Evolutionary conservation across 2,888 invertebrate species (phyloP), one percentile per base, ranked within the genome.

Genomic region (Lottia scabra): DNA sequence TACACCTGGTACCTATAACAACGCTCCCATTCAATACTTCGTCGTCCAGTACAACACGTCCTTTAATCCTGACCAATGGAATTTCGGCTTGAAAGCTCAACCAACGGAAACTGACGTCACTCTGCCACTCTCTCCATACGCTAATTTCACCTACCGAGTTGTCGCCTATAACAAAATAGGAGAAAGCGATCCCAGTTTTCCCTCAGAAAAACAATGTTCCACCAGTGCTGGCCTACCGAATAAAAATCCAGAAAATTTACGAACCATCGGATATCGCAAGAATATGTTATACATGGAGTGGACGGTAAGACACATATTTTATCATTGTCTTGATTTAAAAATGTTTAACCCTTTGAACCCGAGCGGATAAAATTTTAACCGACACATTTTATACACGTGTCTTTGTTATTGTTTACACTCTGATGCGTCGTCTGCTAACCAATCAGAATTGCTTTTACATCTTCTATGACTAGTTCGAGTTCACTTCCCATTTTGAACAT

Each of bases 1-100:
- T 99, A 92, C 92, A 78, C 94, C 97, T 0, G 95, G 94, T 91
- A 97, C 97, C 71, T 98, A 98, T 90, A 98, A 99, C 91, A 94
- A 98, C 80, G 95, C 98, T 0, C 96, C 97, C 13, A 96, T 99
- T 87, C 92, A 96, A 68, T 94, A 94, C 82, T 98, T 94, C 90
- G 94, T 94, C 73, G 94, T 98, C 74, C 96, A 98, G 89, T 95
- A 94, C 90, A 98, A 98, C 89, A 99, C 98, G 0, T 93, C 94
- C 68, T 98, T 98, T 89, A 95, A 96, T 19, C 97, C 96, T 0
- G 96, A 97, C 89, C 92, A 94, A 0, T 99, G 98, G 98, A 95
- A 94, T 87, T 93, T 94, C 48, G 93, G 92, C 79, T 94, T 94
- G 82, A 91, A 71, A 56, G 80, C 83, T 0, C 76, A 78, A 12